Base-by-base conservation (phyloP, 2,113 vertebrate genomes). In the Amphiprion ocellaris region DNA sequence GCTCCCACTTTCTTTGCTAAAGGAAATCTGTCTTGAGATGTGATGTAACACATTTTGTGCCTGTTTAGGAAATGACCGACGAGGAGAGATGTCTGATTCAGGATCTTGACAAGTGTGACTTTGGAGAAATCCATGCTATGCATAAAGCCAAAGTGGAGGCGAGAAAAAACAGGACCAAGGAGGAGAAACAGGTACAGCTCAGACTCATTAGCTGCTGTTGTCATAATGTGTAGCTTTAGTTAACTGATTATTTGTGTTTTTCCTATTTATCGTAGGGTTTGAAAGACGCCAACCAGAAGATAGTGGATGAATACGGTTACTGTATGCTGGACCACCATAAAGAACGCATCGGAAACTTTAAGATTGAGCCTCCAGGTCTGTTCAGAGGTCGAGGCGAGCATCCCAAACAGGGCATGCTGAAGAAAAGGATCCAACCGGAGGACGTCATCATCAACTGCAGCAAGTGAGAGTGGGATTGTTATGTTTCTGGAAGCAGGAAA, bases 91-190 rank as follows among this genome's bases (percentile, higher is more conserved):
- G 46, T 1, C 66, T 94, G 66, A 95, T 96, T 63, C 24, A 59
- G 19, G 77, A 95, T 47, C 91, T 96, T 49, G 80, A 94, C 47
- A 96, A 95, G 55, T 95, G 95, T 84, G 89, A 95, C 81, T 95
- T 96, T 74, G 85, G 84, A 39, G 94, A 95, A 83, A 85, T 95
- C 4, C 88, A 92, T 65, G 30, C 82, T 15, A 94, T 95, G 90
- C 94, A 95, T 77, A 94, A 89, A 87, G 83, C 85, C 49, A 95
- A 87, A 63, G 93, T 94, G 39, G 95, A 96, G 85, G 90, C 90
- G 24, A 89, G 89, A 59, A 96, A 90, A 54, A 93, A 89, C 69
- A 59, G 90, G 69, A 92, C 81, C 74, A 96, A 96, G 61, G 94
- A 95, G 68, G 94, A 95, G 52, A 96, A 96, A 76, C 84, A 24